Conservation (phyloP, 2,113 vertebrate genomes). For the Corynorhinus townsendii region DNA sequence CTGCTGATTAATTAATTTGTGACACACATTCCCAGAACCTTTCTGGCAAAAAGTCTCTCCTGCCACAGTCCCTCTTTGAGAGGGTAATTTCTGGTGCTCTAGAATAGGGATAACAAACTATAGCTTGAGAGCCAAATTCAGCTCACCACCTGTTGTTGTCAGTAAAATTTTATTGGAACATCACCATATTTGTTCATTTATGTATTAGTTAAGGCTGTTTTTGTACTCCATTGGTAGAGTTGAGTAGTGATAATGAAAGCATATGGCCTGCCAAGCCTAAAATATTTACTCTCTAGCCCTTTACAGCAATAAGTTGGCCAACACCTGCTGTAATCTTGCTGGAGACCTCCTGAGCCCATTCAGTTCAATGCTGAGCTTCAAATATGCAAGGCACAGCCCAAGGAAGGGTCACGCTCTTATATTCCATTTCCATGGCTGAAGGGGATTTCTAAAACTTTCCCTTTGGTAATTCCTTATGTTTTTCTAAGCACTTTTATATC, state of each 20-base stretch:
- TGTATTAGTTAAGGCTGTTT: neutral
- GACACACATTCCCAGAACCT: neutral
- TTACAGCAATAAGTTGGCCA: neutral
- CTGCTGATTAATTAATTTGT: neutral
- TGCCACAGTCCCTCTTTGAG: neutral
- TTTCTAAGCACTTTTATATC: slow-evolving; percentile 22
- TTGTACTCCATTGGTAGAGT: neutral
- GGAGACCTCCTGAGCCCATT: neutral
- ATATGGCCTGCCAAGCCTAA: neutral
- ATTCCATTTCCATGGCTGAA: slow-evolving; percentile 34
- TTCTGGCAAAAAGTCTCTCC: neutral
- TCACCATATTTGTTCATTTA: neutral
- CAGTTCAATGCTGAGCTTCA: neutral
- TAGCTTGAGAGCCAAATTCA: neutral
- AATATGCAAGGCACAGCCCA: neutral
- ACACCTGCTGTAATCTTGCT: neutral
- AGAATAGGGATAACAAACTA: neutral
- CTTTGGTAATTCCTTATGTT: slow-evolving; percentile 29
- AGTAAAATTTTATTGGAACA: slow-evolving; percentile 44
- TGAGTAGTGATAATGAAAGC: neutral
- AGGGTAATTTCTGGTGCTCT: neutral
- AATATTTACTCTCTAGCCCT: neutral
- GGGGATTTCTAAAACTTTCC: slow-evolving; percentile 44
- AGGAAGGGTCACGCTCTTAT: slow-evolving; percentile 2
- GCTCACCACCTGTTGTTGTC: neutral